These are phyloP conservation scores for Polyodon spathula DNA, from an alignment of 2,113 vertebrate genomes.

Conservation along the genomic window DNA sequence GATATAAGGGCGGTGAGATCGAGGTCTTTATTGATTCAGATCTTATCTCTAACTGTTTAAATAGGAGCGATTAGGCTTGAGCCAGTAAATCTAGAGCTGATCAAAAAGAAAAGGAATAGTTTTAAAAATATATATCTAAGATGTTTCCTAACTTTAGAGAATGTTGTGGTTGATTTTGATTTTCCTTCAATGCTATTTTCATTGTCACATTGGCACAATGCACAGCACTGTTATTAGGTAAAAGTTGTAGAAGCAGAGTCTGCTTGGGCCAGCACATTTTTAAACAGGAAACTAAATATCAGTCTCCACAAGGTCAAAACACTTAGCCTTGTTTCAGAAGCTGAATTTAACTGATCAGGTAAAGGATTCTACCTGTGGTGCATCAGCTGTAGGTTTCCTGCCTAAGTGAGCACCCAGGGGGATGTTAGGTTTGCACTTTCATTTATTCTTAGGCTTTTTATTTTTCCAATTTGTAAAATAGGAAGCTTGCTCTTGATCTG, in stretches of 20 bases:
- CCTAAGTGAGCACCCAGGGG: conserved; percentile 21
- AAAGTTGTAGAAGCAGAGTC: neutral
- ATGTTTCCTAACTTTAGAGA: neutral
- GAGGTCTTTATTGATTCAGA: conserved; percentile 15
- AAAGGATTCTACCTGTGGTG: conserved; percentile 17
- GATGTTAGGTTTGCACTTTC: conserved; percentile 34
- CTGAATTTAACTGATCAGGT: too few species aligned
- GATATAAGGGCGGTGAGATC: conserved; percentile 16
- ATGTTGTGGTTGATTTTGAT: neutral
- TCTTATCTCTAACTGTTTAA: conserved; percentile 16
- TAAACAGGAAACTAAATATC: too few species aligned
- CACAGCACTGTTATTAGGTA: neutral
- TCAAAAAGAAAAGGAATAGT: conserved; percentile 1
- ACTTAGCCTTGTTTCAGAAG: too few species aligned
- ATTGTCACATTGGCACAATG: too few species aligned
- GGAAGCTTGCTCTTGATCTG: neutral
- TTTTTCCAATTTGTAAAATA: neutral
- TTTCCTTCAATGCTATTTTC: too few species aligned
- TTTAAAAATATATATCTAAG: neutral
- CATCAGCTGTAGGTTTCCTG: conserved; percentile 26
- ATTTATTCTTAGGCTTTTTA: conserved; percentile 31
- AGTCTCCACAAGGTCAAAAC: too few species aligned
- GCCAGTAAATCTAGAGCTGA: conserved; percentile 5
- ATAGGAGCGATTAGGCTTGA: conserved; percentile 7
- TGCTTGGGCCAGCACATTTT: too few species aligned